A percentile compares a stretch with the other conserved stretches of the same genome.
Conservation (phyloP, 2,888 invertebrate genomes). For the Oligia strigilis region DNA sequence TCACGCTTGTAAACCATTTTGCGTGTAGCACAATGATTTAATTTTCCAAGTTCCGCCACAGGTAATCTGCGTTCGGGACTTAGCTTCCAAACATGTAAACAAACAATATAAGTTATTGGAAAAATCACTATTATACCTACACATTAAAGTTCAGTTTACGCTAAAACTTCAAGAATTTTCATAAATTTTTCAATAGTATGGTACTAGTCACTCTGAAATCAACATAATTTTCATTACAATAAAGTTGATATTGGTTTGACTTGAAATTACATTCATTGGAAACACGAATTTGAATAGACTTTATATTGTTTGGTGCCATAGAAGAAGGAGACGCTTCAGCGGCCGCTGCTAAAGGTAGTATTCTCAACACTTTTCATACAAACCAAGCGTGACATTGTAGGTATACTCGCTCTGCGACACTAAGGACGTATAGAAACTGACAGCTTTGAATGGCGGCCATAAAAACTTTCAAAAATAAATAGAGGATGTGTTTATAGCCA, state of each 20-base stretch:
- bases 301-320: neutral
- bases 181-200: neutral
- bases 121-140: neutral
- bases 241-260: neutral
- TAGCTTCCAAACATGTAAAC: neutral
- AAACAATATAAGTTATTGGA: neutral
- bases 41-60: neutral
- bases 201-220: neutral
- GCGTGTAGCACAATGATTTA: constrained; percentile 15
- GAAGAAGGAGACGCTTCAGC: neutral
- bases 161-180: neutral
- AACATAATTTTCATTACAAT: neutral
- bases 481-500: too few relatives aligned
- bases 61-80: neutral
- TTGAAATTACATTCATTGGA: neutral
- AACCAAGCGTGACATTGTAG: neutral
- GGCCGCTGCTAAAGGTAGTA: neutral
- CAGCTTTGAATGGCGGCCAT: too few relatives aligned
- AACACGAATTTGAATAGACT: neutral
- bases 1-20: constrained; percentile 12
- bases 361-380: neutral
- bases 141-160: neutral
- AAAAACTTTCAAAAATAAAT: too few relatives aligned
- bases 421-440: too few relatives aligned
- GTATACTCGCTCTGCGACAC: too few relatives aligned